Evolutionary conservation across 2,797 vertebrate species (phyloP).

Genomic region (Tapera naevia): DNA sequence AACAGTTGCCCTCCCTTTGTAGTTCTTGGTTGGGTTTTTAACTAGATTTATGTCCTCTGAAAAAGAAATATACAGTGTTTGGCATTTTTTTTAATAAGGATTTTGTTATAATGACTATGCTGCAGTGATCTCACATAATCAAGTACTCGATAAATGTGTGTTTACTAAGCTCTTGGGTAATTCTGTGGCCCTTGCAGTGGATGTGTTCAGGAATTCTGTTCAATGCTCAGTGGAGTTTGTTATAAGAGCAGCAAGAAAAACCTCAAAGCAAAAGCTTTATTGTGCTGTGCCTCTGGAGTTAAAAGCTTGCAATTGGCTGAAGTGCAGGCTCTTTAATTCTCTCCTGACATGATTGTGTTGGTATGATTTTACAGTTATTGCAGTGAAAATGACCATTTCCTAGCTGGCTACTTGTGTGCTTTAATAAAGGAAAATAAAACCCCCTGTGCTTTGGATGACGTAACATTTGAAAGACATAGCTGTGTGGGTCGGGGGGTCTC

Average conservation of each 20-base stretch:
- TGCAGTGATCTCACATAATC: background rate
- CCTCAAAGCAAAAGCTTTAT: slow-evolving; percentile 53
- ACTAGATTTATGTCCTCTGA: background rate
- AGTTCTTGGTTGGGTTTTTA: background rate
- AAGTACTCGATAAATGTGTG: slow-evolving; percentile 20
- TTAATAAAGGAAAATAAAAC: slow-evolving; percentile 59
- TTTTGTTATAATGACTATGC: slow-evolving; percentile 43
- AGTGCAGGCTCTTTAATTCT: slow-evolving; percentile 17
- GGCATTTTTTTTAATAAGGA: background rate
- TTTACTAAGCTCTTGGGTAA: slow-evolving; percentile 50
- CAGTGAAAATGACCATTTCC: slow-evolving; percentile 41
- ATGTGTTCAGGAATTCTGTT: slow-evolving; percentile 18
- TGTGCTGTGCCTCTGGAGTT: slow-evolving; percentile 57
- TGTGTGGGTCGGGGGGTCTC: background rate
- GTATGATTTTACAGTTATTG: background rate
- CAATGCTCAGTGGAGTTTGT: slow-evolving; percentile 12
- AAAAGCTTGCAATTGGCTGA: background rate
- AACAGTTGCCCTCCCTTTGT: background rate
- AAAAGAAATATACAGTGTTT: background rate
- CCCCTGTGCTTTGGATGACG: background rate
- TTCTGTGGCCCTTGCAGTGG: slow-evolving; percentile 14
- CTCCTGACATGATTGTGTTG: background rate
- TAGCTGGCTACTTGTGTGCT: slow-evolving; percentile 63
- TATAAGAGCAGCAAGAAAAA: background rate
- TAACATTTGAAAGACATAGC: background rate